Conservation (phyloP, 2,888 invertebrate genomes). For the Drosophila robusta region DNA sequence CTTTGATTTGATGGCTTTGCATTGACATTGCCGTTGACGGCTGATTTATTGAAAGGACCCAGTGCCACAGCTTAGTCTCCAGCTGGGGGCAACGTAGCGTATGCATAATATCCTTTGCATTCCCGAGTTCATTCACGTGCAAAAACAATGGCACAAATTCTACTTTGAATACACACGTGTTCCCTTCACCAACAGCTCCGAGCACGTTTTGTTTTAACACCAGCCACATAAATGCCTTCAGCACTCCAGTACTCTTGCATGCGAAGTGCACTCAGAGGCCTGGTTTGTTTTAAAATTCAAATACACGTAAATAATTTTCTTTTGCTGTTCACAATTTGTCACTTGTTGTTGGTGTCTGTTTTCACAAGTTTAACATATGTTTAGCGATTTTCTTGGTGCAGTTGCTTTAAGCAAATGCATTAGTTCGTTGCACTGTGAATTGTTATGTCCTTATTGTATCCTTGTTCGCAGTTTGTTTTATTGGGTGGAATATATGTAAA, state of each 20-base stretch:
- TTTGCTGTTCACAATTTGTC: constrained; percentile 19
- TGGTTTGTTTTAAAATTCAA: constrained; percentile 5
- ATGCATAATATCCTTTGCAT: constrained; percentile 49
- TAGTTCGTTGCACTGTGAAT: constrained; percentile 10
- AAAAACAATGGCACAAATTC: constrained; percentile 13
- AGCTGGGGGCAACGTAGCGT: constrained; percentile 22
- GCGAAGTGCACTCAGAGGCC: constrained; percentile 15
- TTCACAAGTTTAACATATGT: constrained; percentile 16
- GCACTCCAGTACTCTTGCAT: constrained; percentile 5
- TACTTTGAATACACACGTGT: constrained; percentile 8
- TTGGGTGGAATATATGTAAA: no score
- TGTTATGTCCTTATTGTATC: neutral
- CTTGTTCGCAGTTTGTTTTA: neutral
- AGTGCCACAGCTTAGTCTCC: constrained; percentile 24
- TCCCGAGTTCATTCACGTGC: constrained; percentile 44
- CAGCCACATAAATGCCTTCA: constrained; percentile 10
- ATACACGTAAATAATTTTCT: constrained; percentile 20
- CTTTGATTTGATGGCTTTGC: constrained; percentile 68
- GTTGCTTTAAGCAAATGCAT: neutral
- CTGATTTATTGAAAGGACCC: constrained; percentile 63
- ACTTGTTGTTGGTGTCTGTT: constrained; percentile 10
- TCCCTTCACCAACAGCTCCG: neutral
- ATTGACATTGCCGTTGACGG: constrained; percentile 58
- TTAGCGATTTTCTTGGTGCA: neutral
- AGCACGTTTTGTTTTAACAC: constrained; percentile 29